These are phyloP conservation scores for Myotis vivesi DNA, from an alignment of 2,797 vertebrate species.

Conservation along the genomic window DNA sequence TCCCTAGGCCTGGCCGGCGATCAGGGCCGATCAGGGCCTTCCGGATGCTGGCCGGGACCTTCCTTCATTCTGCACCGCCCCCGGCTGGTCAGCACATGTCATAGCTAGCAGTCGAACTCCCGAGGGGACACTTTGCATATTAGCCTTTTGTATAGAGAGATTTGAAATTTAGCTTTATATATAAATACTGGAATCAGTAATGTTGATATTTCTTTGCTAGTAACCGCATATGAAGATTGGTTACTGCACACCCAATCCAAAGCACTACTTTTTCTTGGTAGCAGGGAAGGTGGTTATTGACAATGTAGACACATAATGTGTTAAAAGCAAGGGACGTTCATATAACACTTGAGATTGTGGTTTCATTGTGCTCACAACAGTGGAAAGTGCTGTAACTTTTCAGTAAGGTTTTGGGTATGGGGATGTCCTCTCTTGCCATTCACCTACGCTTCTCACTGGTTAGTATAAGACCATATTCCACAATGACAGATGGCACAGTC, in stretches of 20 bases:
- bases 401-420: conserved; percentile 28
- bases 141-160: no score
- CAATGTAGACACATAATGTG: neutral
- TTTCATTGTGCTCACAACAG: neutral
- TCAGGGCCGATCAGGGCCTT: no score
- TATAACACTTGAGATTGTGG: neutral
- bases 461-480: conserved; percentile 44
- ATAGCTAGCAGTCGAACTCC: no score
- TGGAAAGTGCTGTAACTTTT: conserved; percentile 45
- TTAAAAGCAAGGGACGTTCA: conserved; percentile 3
- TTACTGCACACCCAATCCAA: neutral
- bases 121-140: no score
- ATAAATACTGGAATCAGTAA: neutral
- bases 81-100: no score
- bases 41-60: no score
- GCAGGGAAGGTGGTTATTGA: neutral
- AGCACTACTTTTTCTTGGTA: neutral
- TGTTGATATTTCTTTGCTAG: neutral
- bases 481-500: conserved; percentile 38
- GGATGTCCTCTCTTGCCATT: conserved; percentile 48
- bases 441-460: neutral
- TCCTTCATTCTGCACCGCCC: no score
- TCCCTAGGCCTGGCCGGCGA: no score
- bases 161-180: neutral
- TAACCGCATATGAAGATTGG: neutral